Conservation (phyloP, 2,113 vertebrate genomes). For the Chionodraco myersi region DNA sequence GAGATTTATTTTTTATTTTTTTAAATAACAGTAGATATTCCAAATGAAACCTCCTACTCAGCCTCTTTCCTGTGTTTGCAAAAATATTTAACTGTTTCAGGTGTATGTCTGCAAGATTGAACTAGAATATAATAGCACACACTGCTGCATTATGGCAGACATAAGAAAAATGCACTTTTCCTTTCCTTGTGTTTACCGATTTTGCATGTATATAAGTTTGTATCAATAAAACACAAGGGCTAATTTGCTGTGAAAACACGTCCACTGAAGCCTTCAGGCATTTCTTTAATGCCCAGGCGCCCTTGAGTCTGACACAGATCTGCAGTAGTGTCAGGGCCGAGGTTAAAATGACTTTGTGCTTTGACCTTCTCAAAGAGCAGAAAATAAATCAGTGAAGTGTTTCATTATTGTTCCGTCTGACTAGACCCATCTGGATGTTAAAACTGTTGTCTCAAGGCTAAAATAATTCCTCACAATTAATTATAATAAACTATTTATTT, state of each 20-base stretch:
- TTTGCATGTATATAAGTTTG: not conserved
- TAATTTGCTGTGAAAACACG: not conserved
- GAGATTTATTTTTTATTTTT: conserved; percentile 8
- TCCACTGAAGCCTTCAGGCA: not conserved
- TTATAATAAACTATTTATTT: not conserved
- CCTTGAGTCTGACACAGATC: not conserved
- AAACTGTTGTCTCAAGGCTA: not conserved
- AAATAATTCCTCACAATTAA: not conserved
- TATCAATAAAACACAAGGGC: not conserved
- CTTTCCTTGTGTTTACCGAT: not conserved
- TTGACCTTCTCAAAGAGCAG: conserved; percentile 8
- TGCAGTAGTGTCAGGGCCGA: not conserved
- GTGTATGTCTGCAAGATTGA: conserved; percentile 21
- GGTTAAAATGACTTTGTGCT: conserved; percentile 4
- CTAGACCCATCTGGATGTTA: not conserved
- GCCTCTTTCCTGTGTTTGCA: conserved; percentile 18
- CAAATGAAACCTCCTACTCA: conserved; percentile 43
- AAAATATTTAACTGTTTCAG: conserved; percentile 30
- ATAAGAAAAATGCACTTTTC: conserved; percentile 9
- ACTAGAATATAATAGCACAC: not conserved
- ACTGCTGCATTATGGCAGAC: conserved; percentile 4
- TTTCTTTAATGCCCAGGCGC: not conserved
- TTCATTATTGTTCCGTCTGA: conserved; percentile 6
- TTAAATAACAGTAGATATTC: conserved; percentile 41
- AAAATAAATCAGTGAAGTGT: not conserved